Base-by-base conservation (phyloP, 2,113 vertebrate genomes). In the Dromiciops gliroides region DNA sequence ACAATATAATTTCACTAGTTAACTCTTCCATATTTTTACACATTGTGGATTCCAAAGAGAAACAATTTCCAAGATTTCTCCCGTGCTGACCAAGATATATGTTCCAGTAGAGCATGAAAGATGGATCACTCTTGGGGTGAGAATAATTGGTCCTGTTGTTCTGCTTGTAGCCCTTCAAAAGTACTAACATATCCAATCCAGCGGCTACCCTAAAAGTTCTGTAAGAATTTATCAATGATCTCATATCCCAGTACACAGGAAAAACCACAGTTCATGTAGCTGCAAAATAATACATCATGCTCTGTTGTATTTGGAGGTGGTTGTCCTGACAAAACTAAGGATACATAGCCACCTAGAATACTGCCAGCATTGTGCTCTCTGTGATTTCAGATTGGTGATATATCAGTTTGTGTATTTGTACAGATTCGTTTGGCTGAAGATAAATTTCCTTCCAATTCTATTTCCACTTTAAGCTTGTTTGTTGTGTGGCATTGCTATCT, bases 51-150 rank as follows among this genome's bases (percentile, higher is more conserved):
- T 44, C 37, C 50, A 48, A 93, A 47, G 37, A 90, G 16, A 28
- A 94, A 94, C 89, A 37, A 0, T 92, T 25, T 91, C 11, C 28
- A 67, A 88, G 90, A 7, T 47, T 51, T 94, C 60, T 91, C 52
- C 22, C 67, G 23, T 1, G 90, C 50, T 28, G 92, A 44, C 92
- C 48, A 19, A 94, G 24, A 14, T 89, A 0, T 28, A 90, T 88
- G 92, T 95, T 95, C 51, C 25, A 48, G 90, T 94, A 92, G 56
- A 92, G 50, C 92, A 92, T 31, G 25, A 52, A 31, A 90, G 67
- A 92, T 89, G 9, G 50, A 9, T 56, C 89, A 83, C 31, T 91
- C 48, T 50, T 92, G 89, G 14, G 48, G 50, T 48, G 10, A 92
- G 93, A 44, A 83, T 89, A 48, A 8, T 92, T 67, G 12, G 56